phyloP scores from a whole-genome alignment of 1,140 invertebrate genomes.

The Tribolium madens region DNA sequence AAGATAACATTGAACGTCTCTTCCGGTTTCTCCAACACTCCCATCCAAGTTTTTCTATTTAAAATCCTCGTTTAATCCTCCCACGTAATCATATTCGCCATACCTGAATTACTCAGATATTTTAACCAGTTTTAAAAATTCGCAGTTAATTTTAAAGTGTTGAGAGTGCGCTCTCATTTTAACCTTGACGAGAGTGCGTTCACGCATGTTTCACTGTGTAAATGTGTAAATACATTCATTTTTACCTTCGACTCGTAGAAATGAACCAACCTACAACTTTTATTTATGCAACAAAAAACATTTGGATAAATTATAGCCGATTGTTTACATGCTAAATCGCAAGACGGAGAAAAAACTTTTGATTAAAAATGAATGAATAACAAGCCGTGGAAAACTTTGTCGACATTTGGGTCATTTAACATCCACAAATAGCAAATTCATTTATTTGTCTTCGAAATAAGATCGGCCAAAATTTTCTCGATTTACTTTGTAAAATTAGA shows the following conservation, averaged over 20 bases:
- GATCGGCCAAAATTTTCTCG: background rate
- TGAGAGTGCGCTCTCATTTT: background rate
- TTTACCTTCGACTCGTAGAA: background rate
- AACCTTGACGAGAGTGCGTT: slow-evolving; percentile 1
- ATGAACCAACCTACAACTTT: background rate
- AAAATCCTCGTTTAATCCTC: background rate
- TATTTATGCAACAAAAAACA: too few species aligned
- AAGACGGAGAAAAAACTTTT: slow-evolving; percentile 3
- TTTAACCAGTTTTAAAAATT: background rate
- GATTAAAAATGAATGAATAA: too few species aligned
- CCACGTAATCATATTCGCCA: background rate
- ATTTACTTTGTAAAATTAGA: background rate
- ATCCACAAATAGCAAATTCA: background rate
- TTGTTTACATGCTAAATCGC: background rate
- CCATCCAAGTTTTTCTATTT: background rate
- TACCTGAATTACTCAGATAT: background rate
- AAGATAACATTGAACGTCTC: background rate
- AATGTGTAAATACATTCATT: background rate
- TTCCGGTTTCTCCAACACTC: background rate
- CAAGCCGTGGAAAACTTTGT: too few species aligned
- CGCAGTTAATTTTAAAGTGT: background rate
- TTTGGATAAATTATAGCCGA: background rate
- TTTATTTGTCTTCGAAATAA: background rate
- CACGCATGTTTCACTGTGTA: background rate
- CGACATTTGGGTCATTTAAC: slow-evolving; percentile 5